Conservation (phyloP, 2,113 vertebrate genomes). For the Ptilorrhoa leucosticta region DNA sequence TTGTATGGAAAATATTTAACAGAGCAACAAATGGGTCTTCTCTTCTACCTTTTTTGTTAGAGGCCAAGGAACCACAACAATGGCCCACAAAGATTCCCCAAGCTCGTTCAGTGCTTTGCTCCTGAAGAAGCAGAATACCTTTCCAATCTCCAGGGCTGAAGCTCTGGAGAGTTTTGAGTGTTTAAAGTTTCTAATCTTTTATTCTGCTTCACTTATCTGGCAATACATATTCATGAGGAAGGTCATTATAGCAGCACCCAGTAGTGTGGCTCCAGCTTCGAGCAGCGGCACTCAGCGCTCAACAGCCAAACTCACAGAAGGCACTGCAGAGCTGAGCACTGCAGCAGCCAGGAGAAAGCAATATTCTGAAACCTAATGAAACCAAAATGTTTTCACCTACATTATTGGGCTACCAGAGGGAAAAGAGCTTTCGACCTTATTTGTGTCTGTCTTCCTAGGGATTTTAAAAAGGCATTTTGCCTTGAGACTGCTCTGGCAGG, state of each 20-base stretch:
- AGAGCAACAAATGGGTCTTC: background rate
- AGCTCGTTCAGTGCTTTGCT: background rate
- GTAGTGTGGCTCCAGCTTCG: conserved; percentile 21
- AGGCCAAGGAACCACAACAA: background rate
- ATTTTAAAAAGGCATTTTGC: background rate
- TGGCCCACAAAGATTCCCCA: background rate
- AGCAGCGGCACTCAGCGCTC: background rate
- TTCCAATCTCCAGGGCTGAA: background rate
- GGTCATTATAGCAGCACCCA: conserved; percentile 64
- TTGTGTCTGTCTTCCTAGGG: background rate
- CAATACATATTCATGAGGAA: conserved; percentile 62
- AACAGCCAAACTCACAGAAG: background rate
- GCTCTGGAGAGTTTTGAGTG: conserved; percentile 15
- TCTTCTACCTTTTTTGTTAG: background rate
- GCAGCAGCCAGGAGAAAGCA: background rate
- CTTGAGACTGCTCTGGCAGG: background rate
- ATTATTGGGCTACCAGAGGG: background rate
- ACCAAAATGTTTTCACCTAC: background rate
- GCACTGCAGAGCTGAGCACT: background rate
- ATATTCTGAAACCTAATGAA: conserved; percentile 27
- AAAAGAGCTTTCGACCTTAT: background rate
- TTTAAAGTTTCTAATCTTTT: conserved; percentile 53
- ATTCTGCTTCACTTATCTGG: conserved; percentile 44
- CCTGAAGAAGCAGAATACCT: background rate
- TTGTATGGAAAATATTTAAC: background rate